These are phyloP conservation scores for Oscheius sp. DNA, from an alignment of 2,888 invertebrate genomes.

Conservation along the genomic window DNA sequence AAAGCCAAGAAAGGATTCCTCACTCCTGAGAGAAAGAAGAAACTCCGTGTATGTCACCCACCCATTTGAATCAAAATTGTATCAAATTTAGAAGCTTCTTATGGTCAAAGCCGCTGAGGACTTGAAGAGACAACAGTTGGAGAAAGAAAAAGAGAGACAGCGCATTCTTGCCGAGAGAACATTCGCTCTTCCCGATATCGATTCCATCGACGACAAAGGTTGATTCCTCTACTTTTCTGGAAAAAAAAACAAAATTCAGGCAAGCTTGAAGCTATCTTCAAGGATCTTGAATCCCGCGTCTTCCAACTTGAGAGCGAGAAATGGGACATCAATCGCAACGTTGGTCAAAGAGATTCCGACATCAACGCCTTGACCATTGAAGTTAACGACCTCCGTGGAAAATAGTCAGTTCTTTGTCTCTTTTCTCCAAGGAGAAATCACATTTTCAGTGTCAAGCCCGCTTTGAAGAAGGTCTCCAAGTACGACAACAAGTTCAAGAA, in stretches of 20 bases:
- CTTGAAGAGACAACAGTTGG: conserved; percentile 98
- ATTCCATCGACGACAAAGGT: conserved; percentile 86
- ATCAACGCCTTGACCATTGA: conserved; percentile 98
- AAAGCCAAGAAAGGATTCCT: conserved; percentile 92
- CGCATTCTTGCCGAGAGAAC: conserved; percentile 92
- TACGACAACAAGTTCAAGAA: conserved; percentile 86
- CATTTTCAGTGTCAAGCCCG: conserved; percentile 63
- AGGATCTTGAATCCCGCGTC: conserved; percentile 76
- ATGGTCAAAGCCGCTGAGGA: conserved; percentile 99
- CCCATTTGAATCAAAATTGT: neutral
- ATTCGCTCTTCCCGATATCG: conserved; percentile 86
- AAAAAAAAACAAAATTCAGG: conserved; percentile 35
- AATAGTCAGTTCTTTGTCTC: conserved; percentile 78
- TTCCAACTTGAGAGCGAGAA: conserved; percentile 74
- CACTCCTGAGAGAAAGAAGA: conserved; percentile 99
- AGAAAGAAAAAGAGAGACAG: conserved; percentile 96
- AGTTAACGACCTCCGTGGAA: conserved; percentile 99
- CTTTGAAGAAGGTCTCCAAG: conserved; percentile 97
- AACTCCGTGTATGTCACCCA: conserved; percentile 83
- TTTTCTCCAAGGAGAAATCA: too few species aligned
- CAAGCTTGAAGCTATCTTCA: conserved; percentile 65
- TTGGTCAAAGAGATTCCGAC: conserved; percentile 76
- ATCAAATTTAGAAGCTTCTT: conserved; percentile 89
- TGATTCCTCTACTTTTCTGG: conserved; percentile 71
- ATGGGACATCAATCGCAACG: conserved; percentile 97